Base-by-base conservation (phyloP, 2,797 vertebrate genomes). In the Aplochiton taeniatus region DNA sequence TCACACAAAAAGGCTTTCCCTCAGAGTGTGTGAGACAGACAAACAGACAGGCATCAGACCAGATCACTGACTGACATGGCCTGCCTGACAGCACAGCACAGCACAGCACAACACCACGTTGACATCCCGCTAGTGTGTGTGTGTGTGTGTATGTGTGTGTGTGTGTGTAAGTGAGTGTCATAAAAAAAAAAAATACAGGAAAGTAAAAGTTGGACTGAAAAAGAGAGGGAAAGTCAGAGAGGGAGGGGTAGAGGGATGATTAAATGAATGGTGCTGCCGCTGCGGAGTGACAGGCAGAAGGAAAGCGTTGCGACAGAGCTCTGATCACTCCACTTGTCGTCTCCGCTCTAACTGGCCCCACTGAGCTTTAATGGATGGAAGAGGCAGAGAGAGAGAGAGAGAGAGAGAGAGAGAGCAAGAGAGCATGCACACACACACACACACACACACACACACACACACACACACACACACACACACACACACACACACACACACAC, bases 361-460 rank as follows among this genome's bases (percentile, higher is more conserved):
- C 46, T 47, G 46, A 47, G 8, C 46, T 13, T 47, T 47, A 13
- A 47, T 13, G 56, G 69, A 55, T 16, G 13, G 9, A 16, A 72
- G 14, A 11, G 56, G 41, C 43, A 53, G 16, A 19, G 50, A 65
- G 4, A 8, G n/a, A 60, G 73, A 51, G 18, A n/a, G 44, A 16
- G 60, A 54, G 11, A 8, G 42, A 51, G 51, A 44, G 8, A 48
- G 13, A 42, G 47, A 49, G 44, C 20, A 31, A 18, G 13, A 46
- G 58, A 61, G 57, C 48, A 68, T 16, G 3, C 1, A n/a, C 42
- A 20, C 41, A 48, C 56, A 16, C 43, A 61, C 12, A 4, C 9
- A n/a, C 52, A 66, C 48, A 53, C 63, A 64, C n/a, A 50, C 47
- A 10, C 62, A 59, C 46, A 43, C 49, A 65, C 65, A 59, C 43